Conservation (phyloP, 2,797 vertebrate species). For the Threskiornis aethiopicus region DNA sequence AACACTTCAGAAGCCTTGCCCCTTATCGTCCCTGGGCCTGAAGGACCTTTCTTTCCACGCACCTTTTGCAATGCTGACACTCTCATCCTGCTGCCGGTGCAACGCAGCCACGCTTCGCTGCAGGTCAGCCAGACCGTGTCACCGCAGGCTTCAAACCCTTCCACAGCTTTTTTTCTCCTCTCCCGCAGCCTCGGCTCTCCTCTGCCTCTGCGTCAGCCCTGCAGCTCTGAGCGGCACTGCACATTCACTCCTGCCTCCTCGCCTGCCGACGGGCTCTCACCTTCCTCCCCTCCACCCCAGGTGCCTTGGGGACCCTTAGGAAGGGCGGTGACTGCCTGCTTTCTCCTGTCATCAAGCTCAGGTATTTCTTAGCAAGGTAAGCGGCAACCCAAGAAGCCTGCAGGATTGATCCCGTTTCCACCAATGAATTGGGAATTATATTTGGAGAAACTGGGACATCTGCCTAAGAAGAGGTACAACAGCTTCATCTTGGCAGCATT, state of each 20-base stretch:
- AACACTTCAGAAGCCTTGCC: neutral
- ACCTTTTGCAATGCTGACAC: neutral
- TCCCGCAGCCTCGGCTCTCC: rapidly evolving
- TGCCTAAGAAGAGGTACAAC: neutral
- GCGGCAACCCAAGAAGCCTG: neutral
- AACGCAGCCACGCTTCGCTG: neutral
- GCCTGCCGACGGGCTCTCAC: rapidly evolving
- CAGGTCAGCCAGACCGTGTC: neutral
- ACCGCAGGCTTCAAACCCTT: neutral
- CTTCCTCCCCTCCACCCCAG: neutral
- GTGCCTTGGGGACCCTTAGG: neutral
- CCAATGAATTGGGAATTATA: neutral
- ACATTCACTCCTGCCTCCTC: neutral
- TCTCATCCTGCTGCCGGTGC: neutral
- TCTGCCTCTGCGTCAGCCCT: neutral
- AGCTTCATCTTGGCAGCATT: neutral
- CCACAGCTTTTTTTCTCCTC: neutral
- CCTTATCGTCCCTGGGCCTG: neutral
- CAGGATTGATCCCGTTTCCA: neutral
- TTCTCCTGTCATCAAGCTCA: neutral
- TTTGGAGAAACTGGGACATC: neutral
- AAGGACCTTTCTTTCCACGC: neutral
- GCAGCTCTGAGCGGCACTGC: neutral
- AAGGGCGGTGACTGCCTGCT: neutral
- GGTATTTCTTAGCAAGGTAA: neutral